Evolutionary conservation across 1,140 invertebrate species (phyloP).

Genomic region (Scylla paramamosain): DNA sequence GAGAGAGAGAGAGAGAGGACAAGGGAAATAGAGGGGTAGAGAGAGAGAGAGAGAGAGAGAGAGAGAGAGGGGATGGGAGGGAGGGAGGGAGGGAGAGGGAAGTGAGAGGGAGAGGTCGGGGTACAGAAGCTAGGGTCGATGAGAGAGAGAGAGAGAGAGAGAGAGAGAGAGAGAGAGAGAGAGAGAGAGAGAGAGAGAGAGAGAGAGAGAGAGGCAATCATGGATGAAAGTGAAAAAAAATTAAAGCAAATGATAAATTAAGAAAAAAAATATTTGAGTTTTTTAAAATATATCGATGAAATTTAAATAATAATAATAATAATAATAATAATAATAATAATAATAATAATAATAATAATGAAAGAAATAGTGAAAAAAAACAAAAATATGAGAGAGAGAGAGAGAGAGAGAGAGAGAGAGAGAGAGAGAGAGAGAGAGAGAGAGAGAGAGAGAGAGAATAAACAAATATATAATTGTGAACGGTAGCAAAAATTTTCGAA

Average conservation of each 20-base stretch:
- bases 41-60: not conserved
- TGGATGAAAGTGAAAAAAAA: not conserved
- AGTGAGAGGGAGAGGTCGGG: not conserved
- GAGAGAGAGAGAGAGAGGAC: not conserved
- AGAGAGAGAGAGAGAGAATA: no score
- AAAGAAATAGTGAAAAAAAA: not conserved
- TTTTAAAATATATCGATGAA: no score
- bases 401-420: not conserved
- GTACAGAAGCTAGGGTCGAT: slow-evolving; percentile 10
- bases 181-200: slow-evolving; percentile 17
- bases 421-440: no score
- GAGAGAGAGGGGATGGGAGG: not conserved
- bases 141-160: slow-evolving; percentile 12
- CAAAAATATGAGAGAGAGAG: not conserved
- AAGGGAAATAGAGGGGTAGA: not conserved
- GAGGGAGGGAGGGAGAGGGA: not conserved
- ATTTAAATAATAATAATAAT: not conserved
- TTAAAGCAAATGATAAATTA: not conserved
- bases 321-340: not conserved
- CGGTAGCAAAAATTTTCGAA: no score
- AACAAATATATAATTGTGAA: no score
- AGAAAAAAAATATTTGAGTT: no score
- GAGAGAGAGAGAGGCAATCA: slow-evolving; percentile 1
- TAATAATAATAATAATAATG: not conserved
- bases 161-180: slow-evolving; percentile 15